Evolutionary conservation across 2,888 invertebrate species (phyloP), one percentile per base, ranked within the genome.

Genomic region (Eilema sororculum): DNA sequence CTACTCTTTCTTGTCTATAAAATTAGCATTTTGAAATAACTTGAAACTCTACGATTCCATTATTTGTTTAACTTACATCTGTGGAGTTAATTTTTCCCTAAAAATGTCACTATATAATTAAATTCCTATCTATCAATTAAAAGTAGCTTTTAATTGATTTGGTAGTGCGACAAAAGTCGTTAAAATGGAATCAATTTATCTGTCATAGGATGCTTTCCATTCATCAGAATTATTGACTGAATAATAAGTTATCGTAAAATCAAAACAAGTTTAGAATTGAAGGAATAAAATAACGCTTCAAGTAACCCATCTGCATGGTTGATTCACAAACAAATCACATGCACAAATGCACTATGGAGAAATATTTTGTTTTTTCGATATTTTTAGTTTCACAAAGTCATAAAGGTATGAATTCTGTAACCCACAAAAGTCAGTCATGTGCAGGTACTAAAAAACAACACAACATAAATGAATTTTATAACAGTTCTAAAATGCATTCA

Each of bases 261-360:
- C 3, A 41, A 16, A 41, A 60, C 59, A 60, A 3, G 0, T 24
- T 58, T 4, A 10, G 57, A 60, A 30, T 28, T n/a, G 28, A 60
- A 46, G 2, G 10, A 12, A 58, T 16, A 58, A 20, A 57, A 65
- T 16, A 33, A 37, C 65, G 57, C 57, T 37, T 65, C 37, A 37
- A 22, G 24, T 58, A 66, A 25, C 41, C n/a, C 24, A 28, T 59
- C 13, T 41, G 66, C 66, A 65, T 57, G 57, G 41, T 46, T 41
- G 59, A 41, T 22, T 59, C 25, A 41, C 66, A 59, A 24, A 66
- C 41, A 59, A 37, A 58, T 57, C 22, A 24, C 24, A 58, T 30
- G 57, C 64, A 65, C 56, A 56, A 30, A 52, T 13, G 63, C 63
- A 20, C 10, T 16, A 46, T 33, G 37, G 12, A 61, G 61, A 37